Evolutionary conservation across 2,888 invertebrate genomes (phyloP).

Genomic region (Nephrotoma flavescens): DNA sequence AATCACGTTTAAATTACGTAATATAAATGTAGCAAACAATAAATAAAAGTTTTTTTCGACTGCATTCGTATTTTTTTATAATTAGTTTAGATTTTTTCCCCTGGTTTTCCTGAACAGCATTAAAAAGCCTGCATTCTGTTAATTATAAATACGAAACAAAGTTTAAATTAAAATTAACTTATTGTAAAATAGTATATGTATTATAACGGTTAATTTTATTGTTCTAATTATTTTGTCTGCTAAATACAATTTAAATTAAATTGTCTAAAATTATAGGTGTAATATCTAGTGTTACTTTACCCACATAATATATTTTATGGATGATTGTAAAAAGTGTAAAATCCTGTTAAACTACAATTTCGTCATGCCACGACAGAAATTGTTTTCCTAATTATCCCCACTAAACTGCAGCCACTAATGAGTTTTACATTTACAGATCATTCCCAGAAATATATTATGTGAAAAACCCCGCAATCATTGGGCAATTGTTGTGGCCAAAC

Average conservation of each 20-base stretch:
- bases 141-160: background rate
- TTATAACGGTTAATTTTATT: background rate
- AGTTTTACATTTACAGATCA: too few relatives aligned
- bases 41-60: background rate
- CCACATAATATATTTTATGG: too few relatives aligned
- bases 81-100: background rate
- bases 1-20: background rate
- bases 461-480: too few relatives aligned
- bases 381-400: too few relatives aligned
- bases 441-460: too few relatives aligned
- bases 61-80: background rate
- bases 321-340: too few relatives aligned
- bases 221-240: background rate
- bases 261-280: background rate
- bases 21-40: background rate
- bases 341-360: too few relatives aligned
- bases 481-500: too few relatives aligned
- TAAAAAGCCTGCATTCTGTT: background rate
- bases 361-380: too few relatives aligned
- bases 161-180: background rate
- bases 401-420: too few relatives aligned
- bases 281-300: background rate
- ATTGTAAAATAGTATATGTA: background rate
- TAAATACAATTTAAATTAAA: background rate
- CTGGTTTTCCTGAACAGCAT: background rate